Evolutionary conservation across 2,888 invertebrate species (phyloP), one percentile per base, ranked within the genome.

Genomic region (Coleophora flavipennella): DNA sequence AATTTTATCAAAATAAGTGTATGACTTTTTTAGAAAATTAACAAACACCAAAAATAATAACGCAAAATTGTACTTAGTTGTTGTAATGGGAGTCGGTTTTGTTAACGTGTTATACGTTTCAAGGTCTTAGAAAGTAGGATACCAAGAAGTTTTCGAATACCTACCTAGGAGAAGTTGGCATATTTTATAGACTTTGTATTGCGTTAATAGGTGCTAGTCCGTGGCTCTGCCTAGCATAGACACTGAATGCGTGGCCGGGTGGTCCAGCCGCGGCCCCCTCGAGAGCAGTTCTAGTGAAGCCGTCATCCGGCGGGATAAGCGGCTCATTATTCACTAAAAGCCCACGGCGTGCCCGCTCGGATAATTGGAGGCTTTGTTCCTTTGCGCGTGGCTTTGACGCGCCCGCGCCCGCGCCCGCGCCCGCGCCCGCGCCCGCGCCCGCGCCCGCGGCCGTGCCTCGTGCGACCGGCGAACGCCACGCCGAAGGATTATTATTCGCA

Each of bases 301-400:
- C 75, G 69, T 75, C 78, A 74, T 72, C 67, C 67, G 57, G 59
- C 55, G 67, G 75, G 73, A 75, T 80, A 81, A 81, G 76, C 79
- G 72, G 72, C 78, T 80, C 80, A 81, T 84, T 81, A 83, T 79
- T 80, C 78, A 80, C 79, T 80, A 80, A 83, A 81, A 79, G 79
- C 80, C 74, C 77, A 80, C 76, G 70, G 80, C 81, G 72, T 76
- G 79, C 78, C 66, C 67, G 73, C 68, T 67, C 64, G 67, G 77
- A 72, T 83, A 83, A 83, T 83, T 80, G 79, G 73, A 75, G 74
- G 77, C 79, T 81, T 80, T 81, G 78, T 80, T 78, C 76, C 76
- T 78, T 77, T 72, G 70, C 75, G 64, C 67, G 61, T 60, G 61
- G 72, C 79, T 75, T 70, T 75, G 74, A 70, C 67, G 73, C 75